These are phyloP conservation scores for Fissipunctia ypsillon DNA, from an alignment of 2,888 invertebrate species.

Conservation along the genomic window DNA sequence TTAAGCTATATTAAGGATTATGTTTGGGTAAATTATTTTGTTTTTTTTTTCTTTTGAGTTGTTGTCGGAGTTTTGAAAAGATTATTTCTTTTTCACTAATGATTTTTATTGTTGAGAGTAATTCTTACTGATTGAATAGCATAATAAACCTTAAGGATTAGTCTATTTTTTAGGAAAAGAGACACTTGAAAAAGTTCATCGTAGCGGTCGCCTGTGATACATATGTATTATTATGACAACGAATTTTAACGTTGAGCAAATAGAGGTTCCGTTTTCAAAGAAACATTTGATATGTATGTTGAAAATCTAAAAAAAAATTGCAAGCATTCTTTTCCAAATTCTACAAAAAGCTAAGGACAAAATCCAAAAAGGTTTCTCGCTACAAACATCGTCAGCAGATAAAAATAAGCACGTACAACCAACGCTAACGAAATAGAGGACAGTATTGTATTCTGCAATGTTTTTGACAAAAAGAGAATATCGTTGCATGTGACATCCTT, in stretches of 20 bases:
- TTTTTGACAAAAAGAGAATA: constrained; percentile 36
- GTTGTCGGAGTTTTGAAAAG: not conserved
- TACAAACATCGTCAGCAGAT: constrained; percentile 25
- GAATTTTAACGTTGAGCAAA: not conserved
- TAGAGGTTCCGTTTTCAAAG: not conserved
- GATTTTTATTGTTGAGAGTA: not conserved
- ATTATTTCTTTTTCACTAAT: not conserved
- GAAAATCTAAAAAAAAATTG: not conserved
- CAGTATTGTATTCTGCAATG: constrained; percentile 10
- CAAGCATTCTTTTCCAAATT: not conserved
- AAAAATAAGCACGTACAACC: constrained; percentile 35
- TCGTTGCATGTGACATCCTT: constrained; percentile 52
- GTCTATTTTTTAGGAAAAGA: not conserved
- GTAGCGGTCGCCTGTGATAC: not conserved
- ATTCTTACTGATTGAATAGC: constrained; percentile 2
- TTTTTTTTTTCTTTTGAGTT: constrained; percentile 34
- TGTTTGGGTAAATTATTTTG: constrained; percentile 43
- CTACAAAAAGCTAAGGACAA: not conserved
- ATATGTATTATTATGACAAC: not conserved
- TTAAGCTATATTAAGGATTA: constrained; percentile 59
- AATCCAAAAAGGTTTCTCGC: constrained; percentile 7
- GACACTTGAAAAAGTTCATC: not conserved
- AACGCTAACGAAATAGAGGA: constrained; percentile 43
- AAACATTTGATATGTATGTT: not conserved
- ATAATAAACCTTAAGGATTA: not conserved